Base-by-base conservation (phyloP, 2,113 vertebrate species). In the Ceyx melanurus region DNA sequence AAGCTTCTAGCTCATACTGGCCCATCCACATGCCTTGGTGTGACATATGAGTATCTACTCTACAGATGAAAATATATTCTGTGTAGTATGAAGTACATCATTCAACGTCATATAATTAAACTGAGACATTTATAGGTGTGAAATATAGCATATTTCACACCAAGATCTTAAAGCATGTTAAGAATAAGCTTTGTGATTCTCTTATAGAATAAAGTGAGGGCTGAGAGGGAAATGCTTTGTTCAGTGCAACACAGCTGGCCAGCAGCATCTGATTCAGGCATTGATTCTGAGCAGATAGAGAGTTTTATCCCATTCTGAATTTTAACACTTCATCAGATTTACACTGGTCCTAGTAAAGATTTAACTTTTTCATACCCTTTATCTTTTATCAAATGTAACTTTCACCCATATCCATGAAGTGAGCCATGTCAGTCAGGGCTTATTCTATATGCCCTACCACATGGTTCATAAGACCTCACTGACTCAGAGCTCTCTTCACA, bases 21-120 rank as follows among this genome's bases (percentile, higher is more conserved):
- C 14, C 56, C 9, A 26, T n/a, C 22, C 61, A 15, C 0, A 0
- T 50, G 33, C 58, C 42, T 62, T 8, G 1, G 25, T 4, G 6
- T 29, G 37, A 15, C 51, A 46, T 13, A 19, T 1, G 5, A 10
- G 2, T 62, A 31, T 11, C 29, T 46, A 3, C n/a, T 57, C 31
- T 17, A 0, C 6, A n/a, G 42, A 33, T 14, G 28, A 66, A 84
- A 90, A 65, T 8, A 6, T 23, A 53, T n/a, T 73, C 81, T 72
- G 40, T 37, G 33, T 14, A 17, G 5, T 37, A 15, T n/a, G 28
- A 79, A 60, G 46, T 15, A 73, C 14, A 40, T 50, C 4, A 12
- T 66, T 68, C 54, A 46, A 68, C 5, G 37, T 51, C 21, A 13
- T 54, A 15, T 82, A 58, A 88, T 93, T 73, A 76, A 5, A 79